These are phyloP conservation scores for Synergus umbraculus DNA, from an alignment of 2,888 invertebrate genomes.

Conservation along the genomic window DNA sequence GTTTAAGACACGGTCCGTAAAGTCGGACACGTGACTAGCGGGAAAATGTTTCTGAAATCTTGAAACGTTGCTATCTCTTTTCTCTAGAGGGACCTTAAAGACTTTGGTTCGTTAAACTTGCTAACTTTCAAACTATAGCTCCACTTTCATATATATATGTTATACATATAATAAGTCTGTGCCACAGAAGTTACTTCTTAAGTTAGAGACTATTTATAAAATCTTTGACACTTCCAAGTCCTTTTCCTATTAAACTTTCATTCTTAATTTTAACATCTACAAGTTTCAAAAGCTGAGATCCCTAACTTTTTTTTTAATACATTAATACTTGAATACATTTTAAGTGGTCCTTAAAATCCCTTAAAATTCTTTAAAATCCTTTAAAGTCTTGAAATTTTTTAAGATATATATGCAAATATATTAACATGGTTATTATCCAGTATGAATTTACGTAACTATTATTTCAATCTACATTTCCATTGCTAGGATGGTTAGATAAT, in stretches of 20 bases:
- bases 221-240: slow-evolving; percentile 4
- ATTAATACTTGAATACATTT: too few relatives aligned
- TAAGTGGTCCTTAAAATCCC: too few relatives aligned
- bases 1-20: slow-evolving; percentile 56
- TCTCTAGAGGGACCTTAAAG: slow-evolving; percentile 13
- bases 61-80: slow-evolving; percentile 28
- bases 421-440: background rate
- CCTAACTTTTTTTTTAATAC: background rate
- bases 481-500: background rate
- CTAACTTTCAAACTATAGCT: slow-evolving; percentile 25
- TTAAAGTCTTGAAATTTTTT: too few relatives aligned
- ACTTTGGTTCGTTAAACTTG: slow-evolving; percentile 30
- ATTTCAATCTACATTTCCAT: background rate
- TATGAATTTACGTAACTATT: background rate
- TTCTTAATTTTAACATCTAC: background rate
- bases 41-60: slow-evolving; percentile 45
- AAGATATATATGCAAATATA: background rate
- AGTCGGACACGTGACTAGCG: slow-evolving; percentile 51
- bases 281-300: background rate
- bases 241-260: background rate
- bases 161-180: slow-evolving; percentile 4
- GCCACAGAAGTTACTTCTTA: background rate
- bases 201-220: slow-evolving; percentile 13
- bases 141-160: background rate
- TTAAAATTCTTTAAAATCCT: too few relatives aligned